Evolutionary conservation across 2,797 vertebrate genomes (phyloP).

Genomic region (Chelon auratus): DNA sequence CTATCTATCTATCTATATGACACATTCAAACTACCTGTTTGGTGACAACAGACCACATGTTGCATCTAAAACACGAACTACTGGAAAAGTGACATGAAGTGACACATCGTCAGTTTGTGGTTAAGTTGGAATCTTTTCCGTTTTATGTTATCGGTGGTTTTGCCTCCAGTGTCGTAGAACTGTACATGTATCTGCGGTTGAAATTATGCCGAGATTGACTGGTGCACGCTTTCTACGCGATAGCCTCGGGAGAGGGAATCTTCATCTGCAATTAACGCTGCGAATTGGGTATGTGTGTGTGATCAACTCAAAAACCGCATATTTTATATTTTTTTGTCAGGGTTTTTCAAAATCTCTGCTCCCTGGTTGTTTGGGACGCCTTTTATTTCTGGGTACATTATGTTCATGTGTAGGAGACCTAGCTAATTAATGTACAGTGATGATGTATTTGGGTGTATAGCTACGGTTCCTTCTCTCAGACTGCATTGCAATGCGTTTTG

Average conservation of each 20-base stretch:
- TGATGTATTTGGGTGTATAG: neutral
- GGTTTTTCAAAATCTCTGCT: neutral
- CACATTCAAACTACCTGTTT: neutral
- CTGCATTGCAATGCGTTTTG: slow-evolving; percentile 47
- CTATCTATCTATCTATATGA: no score
- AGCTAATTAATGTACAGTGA: neutral
- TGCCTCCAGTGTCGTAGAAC: slow-evolving; percentile 11
- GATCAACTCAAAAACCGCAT: slow-evolving; percentile 43
- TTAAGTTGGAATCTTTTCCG: no score
- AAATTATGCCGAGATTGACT: slow-evolving; percentile 21
- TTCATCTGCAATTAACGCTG: slow-evolving; percentile 48
- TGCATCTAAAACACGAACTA: neutral
- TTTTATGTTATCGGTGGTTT: neutral
- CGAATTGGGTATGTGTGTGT: slow-evolving; percentile 53
- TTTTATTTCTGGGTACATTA: no score
- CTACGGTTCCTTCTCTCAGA: slow-evolving; percentile 11
- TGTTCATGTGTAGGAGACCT: no score
- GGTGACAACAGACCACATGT: neutral
- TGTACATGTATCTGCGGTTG: slow-evolving; percentile 33
- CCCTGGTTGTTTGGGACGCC: no score
- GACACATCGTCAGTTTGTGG: no score
- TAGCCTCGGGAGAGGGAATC: slow-evolving; percentile 59
- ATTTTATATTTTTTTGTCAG: slow-evolving; percentile 37
- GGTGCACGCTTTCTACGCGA: slow-evolving; percentile 26
- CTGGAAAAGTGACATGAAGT: neutral